phyloP scores from a whole-genome alignment of 1,140 invertebrate genomes.

The Drosophila ambigua region DNA sequence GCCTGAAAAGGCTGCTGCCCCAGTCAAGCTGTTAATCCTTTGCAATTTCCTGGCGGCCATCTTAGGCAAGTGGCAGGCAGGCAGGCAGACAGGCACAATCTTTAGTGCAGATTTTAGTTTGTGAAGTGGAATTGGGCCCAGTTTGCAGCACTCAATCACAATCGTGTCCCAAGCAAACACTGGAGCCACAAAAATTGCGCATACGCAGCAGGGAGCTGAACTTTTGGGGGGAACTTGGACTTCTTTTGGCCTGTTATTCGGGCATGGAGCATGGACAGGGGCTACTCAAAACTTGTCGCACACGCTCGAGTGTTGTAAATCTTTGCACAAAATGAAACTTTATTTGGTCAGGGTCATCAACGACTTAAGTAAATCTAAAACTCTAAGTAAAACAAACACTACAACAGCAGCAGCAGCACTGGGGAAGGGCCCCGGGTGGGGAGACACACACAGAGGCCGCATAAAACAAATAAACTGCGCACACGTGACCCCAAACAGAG shows the following conservation, averaged over 20 bases:
- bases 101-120: constrained; percentile 29
- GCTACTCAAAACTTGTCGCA: constrained; percentile 73
- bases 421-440: not conserved
- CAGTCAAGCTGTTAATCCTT: not conserved
- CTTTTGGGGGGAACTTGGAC: constrained; percentile 38
- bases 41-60: not conserved
- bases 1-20: too few relatives aligned
- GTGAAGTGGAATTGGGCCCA: constrained; percentile 36
- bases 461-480: constrained; percentile 77
- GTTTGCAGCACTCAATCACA: constrained; percentile 41
- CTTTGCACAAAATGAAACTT: constrained; percentile 78
- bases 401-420: not conserved
- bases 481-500: constrained; percentile 72
- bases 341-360: constrained; percentile 81
- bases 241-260: constrained; percentile 13
- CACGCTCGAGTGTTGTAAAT: constrained; percentile 80
- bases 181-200: constrained; percentile 66
- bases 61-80: constrained; percentile 10
- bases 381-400: constrained; percentile 81
- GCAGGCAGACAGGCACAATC: constrained; percentile 12
- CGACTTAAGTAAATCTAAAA: constrained; percentile 81
- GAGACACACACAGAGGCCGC: constrained; percentile 45
- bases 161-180: constrained; percentile 53
- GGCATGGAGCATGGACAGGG: not conserved
- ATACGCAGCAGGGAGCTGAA: constrained; percentile 63